Percentiles rank a stretch among this genome's conserved stretches.
These are phyloP conservation scores for Xiphorhynchus elegans DNA, from an alignment of 2,113 vertebrate genomes.

Conservation along the genomic window DNA sequence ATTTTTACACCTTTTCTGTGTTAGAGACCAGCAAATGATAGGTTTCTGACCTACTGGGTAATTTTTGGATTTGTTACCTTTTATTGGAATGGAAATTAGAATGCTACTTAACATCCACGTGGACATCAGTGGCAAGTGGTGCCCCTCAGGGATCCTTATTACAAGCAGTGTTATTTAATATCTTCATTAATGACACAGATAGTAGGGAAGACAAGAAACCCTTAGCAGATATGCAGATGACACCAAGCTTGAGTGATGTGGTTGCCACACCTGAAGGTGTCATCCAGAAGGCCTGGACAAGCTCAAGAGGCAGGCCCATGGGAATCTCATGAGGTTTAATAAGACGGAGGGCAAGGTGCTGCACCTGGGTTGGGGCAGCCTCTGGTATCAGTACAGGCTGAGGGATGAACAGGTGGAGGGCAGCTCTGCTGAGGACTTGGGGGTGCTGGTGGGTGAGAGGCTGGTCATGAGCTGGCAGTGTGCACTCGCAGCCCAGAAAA, in stretches of 20 bases:
- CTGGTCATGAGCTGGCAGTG: neutral
- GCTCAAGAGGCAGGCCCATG: fast-evolving
- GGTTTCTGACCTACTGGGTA: neutral
- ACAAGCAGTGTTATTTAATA: neutral
- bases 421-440: neutral
- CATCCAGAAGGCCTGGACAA: neutral
- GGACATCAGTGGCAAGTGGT: neutral
- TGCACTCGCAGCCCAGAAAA: neutral
- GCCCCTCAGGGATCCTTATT: neutral
- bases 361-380: neutral
- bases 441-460: neutral
- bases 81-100: neutral
- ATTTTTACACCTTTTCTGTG: neutral
- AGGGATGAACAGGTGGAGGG: fast-evolving
- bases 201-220: neutral
- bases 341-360: neutral
- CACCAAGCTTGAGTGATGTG: neutral
- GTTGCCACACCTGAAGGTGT: neutral
- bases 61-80: neutral
- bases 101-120: neutral
- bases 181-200: neutral
- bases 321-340: neutral
- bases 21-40: neutral
- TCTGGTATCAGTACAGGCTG: neutral
- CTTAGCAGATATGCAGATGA: neutral